Conservation (phyloP, 2,888 invertebrate species). For the Eupithecia pulchellata region DNA sequence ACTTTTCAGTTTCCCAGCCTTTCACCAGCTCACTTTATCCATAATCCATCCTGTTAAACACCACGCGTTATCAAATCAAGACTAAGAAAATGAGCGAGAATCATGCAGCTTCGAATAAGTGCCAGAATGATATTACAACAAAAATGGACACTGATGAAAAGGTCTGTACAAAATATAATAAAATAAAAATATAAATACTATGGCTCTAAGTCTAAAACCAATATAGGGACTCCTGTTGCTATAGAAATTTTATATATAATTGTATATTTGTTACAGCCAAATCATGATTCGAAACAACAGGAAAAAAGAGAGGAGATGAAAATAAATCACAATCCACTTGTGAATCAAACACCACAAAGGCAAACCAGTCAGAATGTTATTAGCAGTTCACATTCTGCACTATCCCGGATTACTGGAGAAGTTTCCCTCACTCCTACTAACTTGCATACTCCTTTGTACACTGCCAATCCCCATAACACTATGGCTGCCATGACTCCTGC, state of each 20-base stretch:
- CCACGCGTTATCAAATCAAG: neutral
- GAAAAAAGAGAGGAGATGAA: constrained; percentile 23
- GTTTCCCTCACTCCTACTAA: constrained; percentile 76
- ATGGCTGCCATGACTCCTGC: constrained; percentile 82
- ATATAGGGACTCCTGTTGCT: no score
- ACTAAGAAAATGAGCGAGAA: neutral
- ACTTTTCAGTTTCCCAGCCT: neutral
- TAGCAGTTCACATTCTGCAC: constrained; percentile 23
- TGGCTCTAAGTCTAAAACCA: neutral
- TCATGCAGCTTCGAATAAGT: neutral
- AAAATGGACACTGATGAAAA: constrained; percentile 4
- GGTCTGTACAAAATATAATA: neutral
- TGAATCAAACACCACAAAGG: constrained; percentile 31
- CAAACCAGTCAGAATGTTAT: constrained; percentile 18
- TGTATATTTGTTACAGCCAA: constrained; percentile 15
- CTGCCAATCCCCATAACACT: constrained; percentile 82
- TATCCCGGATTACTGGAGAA: constrained; percentile 58
- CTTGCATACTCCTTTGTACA: constrained; percentile 67
- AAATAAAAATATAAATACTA: no score
- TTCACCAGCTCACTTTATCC: neutral
- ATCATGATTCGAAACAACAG: constrained; percentile 15
- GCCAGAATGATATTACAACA: neutral
- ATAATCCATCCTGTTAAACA: neutral
- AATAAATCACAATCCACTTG: constrained; percentile 18
- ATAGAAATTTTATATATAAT: no score